phyloP scores from a whole-genome alignment of 2,113 vertebrate genomes.

The Cololabis saira region DNA sequence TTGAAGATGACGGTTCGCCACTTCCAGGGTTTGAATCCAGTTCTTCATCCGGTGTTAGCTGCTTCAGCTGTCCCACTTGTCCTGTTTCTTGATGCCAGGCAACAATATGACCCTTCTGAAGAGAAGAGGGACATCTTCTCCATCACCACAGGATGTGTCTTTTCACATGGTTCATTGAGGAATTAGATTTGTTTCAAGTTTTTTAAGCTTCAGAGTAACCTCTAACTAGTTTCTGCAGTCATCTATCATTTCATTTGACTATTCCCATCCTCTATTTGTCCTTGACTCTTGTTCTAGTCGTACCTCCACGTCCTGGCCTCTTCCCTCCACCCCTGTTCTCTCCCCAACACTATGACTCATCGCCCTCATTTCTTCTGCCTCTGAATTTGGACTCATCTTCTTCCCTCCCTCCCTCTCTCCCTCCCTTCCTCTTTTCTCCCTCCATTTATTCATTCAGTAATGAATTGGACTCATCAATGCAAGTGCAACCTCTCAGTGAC shows the following conservation, averaged over 20 bases:
- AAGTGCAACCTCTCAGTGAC: slow-evolving; percentile 13
- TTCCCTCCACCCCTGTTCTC: neutral
- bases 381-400: slow-evolving; percentile 6
- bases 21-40: no score
- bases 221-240: neutral
- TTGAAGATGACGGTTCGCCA: no score
- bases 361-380: slow-evolving; percentile 8
- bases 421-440: neutral
- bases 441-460: slow-evolving; percentile 33
- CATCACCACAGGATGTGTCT: neutral
- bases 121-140: neutral
- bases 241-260: neutral
- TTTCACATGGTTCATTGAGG: no score
- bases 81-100: no score
- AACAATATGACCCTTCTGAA: no score
- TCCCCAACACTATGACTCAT: slow-evolving; percentile 35
- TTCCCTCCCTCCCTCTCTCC: neutral
- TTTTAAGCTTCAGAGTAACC: neutral
- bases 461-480: slow-evolving; percentile 43
- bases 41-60: no score
- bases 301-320: neutral
- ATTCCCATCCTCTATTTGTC: neutral
- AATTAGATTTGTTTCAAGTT: neutral
- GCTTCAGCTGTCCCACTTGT: no score
- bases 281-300: neutral